Evolutionary conservation across 2,797 vertebrate species (phyloP), one percentile per base, ranked within the genome.

Genomic region (Ibycter americanus): DNA sequence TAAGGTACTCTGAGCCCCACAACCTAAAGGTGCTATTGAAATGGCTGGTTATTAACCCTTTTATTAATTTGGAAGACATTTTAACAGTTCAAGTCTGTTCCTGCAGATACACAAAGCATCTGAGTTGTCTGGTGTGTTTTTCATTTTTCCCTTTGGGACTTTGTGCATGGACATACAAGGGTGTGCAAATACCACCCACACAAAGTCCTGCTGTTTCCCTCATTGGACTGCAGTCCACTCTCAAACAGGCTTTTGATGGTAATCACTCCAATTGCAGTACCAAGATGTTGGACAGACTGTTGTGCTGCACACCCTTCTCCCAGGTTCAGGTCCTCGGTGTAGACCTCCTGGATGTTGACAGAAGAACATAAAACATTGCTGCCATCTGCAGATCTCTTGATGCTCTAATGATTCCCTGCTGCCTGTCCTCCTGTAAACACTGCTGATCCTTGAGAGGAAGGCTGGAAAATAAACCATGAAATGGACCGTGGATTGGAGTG

Each of bases 331-430:
- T 55, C 42, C 32, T 91, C 61, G 20, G 1, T 12, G 8, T 4
- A 20, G 87, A 46, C 36, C 72, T 83, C 84, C 74, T 91, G 77
- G 76, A 6, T 34, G 51, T 84, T 84, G 46, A 40, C 21, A 65
- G 74, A 59, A 58, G 83, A 90, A 52, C 3, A 1, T 42, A 96
- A 96, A 94, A 27, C 59, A 23, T 89, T 96, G 80, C 90, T 93
- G 90, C 95, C 93, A 52, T 89, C 94, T 95, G 94, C 93, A 94
- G 91, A 90, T 47, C 79, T 76, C 77, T 55, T 12, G 36, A 12
- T 68, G 77, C 68, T 82, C 49, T 72, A 67, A 70, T 65, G 76
- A 38, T 65, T 78, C 31, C 58, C 54, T 88, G 77, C 76, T 92
- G 74, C 78, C 68, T 67, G 72, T 61, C 74, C 90, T 93, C 47